Conservation (phyloP, 2,113 vertebrate species). For the Jaculus jaculus region DNA sequence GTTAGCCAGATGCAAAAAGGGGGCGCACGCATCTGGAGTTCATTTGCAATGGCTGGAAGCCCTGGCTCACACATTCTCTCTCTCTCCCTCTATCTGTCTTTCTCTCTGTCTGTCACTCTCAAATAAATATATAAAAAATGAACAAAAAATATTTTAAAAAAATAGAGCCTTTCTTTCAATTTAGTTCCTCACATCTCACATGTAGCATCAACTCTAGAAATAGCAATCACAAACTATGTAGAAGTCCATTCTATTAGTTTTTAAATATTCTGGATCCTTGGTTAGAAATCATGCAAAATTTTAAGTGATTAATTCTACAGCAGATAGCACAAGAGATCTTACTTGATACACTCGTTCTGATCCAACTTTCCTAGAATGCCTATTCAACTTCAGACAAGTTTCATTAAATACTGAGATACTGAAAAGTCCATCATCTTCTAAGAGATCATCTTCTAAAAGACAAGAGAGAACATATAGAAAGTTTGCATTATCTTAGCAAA, state of each 20-base stretch:
- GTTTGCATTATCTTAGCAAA: neutral
- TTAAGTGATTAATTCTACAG: neutral
- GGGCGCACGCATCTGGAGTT: too few species aligned
- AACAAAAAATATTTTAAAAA: too few species aligned
- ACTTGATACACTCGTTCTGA: conserved; percentile 84
- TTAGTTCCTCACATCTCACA: neutral
- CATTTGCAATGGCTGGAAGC: too few species aligned
- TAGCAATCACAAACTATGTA: neutral
- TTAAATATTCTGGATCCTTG: neutral
- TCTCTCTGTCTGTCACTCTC: too few species aligned
- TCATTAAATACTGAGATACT: conserved; percentile 80
- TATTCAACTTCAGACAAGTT: conserved; percentile 86
- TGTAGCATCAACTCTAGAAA: neutral
- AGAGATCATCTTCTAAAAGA: conserved; percentile 64
- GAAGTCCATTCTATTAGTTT: conserved; percentile 14
- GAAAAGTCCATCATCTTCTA: conserved; percentile 61
- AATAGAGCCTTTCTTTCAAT: neutral
- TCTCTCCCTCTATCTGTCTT: too few species aligned
- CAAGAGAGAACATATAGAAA: conserved; percentile 40
- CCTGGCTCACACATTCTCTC: too few species aligned
- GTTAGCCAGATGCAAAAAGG: too few species aligned
- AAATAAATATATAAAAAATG: too few species aligned
- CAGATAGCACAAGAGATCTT: conserved; percentile 46
- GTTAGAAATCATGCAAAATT: neutral
- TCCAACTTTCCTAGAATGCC: conserved; percentile 78